Evolutionary conservation across 2,888 invertebrate genomes (phyloP).

Genomic region (Aproaerema taeniolella): DNA sequence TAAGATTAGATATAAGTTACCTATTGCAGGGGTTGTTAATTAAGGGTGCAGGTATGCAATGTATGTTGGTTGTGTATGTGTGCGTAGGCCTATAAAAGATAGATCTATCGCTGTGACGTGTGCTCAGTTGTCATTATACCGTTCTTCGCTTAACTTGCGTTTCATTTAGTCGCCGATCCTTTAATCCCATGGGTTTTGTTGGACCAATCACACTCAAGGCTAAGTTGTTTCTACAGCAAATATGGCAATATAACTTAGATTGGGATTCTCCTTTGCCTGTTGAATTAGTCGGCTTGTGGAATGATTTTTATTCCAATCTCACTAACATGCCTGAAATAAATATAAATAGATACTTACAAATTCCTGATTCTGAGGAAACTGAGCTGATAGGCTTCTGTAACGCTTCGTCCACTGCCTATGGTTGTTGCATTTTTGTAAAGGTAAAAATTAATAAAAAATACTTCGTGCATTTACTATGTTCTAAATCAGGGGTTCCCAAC

Average conservation of each 20-base stretch:
- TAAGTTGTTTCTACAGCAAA: conserved; percentile 17
- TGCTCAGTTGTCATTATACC: no score
- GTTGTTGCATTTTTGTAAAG: conserved; percentile 18
- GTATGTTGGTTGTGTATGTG: no score
- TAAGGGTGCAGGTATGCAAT: no score
- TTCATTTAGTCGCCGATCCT: no score
- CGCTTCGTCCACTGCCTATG: conserved; percentile 15
- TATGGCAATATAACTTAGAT: conserved; percentile 11
- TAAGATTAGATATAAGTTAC: no score
- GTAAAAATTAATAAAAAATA: no score
- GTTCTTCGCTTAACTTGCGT: no score
- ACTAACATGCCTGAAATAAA: conserved; percentile 12
- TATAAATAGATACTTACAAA: not conserved
- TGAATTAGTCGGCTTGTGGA: conserved; percentile 9
- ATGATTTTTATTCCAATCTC: conserved; percentile 9
- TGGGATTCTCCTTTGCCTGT: conserved; percentile 10
- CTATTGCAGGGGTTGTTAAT: no score
- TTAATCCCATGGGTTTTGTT: conserved; percentile 19
- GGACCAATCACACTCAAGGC: conserved; percentile 16
- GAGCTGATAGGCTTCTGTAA: conserved; percentile 18
- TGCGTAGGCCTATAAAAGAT: no score
- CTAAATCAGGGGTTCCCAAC: no score
- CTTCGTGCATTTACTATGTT: no score
- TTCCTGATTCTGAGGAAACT: not conserved
- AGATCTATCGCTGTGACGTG: no score